Evolutionary conservation across 2,113 vertebrate genomes (phyloP), one percentile per base, ranked within the genome.

Genomic region (Colistium nudipinnis): DNA sequence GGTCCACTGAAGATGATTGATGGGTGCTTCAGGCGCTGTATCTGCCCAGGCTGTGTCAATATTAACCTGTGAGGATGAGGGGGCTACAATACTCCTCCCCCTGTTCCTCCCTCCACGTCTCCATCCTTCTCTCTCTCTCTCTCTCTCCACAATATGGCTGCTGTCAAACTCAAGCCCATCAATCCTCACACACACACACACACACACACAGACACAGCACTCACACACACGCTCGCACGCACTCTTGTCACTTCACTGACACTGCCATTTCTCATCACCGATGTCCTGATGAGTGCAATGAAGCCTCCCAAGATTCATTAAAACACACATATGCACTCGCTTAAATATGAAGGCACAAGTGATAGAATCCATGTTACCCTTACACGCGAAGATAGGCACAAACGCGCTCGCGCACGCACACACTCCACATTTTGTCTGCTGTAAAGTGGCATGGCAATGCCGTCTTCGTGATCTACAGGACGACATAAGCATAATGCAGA

Each of bases 281-380:
- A 96, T 95, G 95, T 91, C 96, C 95, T 94, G 95, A 96, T 95
- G 96, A 93, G 96, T 95, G 94, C 94, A 95, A 96, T 95, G 94
- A 96, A 94, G 94, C 94, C 91, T 95, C 95, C 95, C 93, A 94
- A 94, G 93, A 87, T 94, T 93, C 90, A 92, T 94, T 94, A 94
- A 95, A 95, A 95, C 94, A 95, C 95, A 95, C 95, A 96, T 88
- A 92, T 92, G 89, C 92, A 86, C 88, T 92, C 93, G 84, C 92
- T 88, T 83, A 90, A 78, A 73, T 73, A 60, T 72, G 86, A 75
- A 79, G 17, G 59, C 79, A 76, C 69, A 64, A 78, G 60, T 25
- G 59, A 59, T 59, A 36, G n/a, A n/a, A 31, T 66, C 55, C 54
- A 64, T 48, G 52, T 41, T 41, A 61, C 44, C 65, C 20, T 24